Percentiles rank a stretch among this genome's conserved stretches.
These are phyloP conservation scores for Ips nitidus DNA, from an alignment of 1,140 invertebrate genomes.

Conservation along the genomic window DNA sequence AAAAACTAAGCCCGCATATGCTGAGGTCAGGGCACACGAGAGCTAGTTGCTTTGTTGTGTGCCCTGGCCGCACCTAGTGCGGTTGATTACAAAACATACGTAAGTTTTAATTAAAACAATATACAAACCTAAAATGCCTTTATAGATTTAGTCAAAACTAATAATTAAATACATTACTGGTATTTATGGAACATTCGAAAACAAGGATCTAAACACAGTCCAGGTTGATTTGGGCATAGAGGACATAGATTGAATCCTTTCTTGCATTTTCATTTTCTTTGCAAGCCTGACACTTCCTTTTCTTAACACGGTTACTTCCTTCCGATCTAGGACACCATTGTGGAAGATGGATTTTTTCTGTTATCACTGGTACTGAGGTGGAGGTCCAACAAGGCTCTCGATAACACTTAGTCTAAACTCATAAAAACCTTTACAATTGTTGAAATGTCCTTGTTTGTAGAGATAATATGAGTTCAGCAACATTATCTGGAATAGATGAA, in stretches of 20 bases:
- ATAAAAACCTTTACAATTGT: constrained; percentile 15
- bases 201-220: constrained; percentile 23
- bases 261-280: constrained; percentile 7
- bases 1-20: too few relatives aligned
- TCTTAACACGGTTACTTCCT: constrained; percentile 11
- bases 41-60: too few relatives aligned
- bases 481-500: constrained; percentile 38
- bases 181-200: constrained; percentile 10
- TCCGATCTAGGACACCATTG: constrained; percentile 23
- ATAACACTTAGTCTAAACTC: constrained; percentile 18
- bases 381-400: constrained; percentile 8
- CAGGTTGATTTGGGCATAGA: constrained; percentile 24
- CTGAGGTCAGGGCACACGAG: too few relatives aligned
- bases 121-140: too few relatives aligned
- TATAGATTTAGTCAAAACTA: too few relatives aligned
- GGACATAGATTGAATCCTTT: constrained; percentile 26
- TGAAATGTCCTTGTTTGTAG: constrained; percentile 12
- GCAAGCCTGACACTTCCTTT: constrained; percentile 24
- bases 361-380: constrained; percentile 4
- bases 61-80: too few relatives aligned
- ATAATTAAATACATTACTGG: too few relatives aligned
- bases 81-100: too few relatives aligned
- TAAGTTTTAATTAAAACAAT: too few relatives aligned
- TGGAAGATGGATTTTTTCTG: constrained; percentile 19
- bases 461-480: constrained; percentile 28